These are phyloP conservation scores for Drosophila willistoni DNA, from an alignment of 1,140 invertebrate species.

Conservation along the genomic window DNA sequence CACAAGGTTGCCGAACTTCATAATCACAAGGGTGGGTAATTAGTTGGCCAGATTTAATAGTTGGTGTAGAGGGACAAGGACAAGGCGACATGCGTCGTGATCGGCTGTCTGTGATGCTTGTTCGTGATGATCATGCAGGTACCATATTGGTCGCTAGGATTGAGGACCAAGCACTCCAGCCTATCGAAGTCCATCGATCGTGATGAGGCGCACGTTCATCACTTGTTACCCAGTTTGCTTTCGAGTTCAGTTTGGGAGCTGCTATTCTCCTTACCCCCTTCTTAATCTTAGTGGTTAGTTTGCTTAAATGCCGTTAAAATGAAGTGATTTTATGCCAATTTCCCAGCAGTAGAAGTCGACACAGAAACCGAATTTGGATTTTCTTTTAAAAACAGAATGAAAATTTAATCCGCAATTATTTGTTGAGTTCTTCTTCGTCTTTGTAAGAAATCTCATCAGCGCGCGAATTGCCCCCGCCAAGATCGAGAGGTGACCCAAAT, in stretches of 20 bases:
- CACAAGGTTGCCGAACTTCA: constrained; percentile 52
- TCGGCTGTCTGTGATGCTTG: constrained; percentile 31
- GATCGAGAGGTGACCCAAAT: constrained; percentile 66
- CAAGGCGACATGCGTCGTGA: constrained; percentile 39
- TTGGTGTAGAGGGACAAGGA: constrained; percentile 4
- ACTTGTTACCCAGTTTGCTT: constrained; percentile 35
- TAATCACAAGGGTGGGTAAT: constrained; percentile 56
- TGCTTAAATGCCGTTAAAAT: constrained; percentile 57
- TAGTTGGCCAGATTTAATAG: constrained; percentile 47
- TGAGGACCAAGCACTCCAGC: constrained; percentile 7
- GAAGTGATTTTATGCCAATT: constrained; percentile 42
- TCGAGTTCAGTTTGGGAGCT: constrained; percentile 34
- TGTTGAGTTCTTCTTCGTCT: constrained; percentile 37
- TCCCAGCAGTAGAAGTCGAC: constrained; percentile 39
- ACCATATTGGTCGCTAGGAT: constrained; percentile 51
- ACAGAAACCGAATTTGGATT: constrained; percentile 46
- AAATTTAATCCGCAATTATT: constrained; percentile 64
- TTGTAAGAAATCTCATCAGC: constrained; percentile 62
- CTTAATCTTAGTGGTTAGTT: constrained; percentile 1
- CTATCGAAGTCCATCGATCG: constrained; percentile 45
- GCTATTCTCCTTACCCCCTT: constrained; percentile 1
- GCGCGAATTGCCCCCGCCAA: too few relatives aligned
- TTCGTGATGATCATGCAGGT: constrained; percentile 60
- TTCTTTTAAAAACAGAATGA: constrained; percentile 35
- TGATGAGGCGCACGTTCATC: constrained; percentile 61